Evolutionary conservation across 2,888 invertebrate species (phyloP), one percentile per base, ranked within the genome.

Genomic region (Pinctada fucata): DNA sequence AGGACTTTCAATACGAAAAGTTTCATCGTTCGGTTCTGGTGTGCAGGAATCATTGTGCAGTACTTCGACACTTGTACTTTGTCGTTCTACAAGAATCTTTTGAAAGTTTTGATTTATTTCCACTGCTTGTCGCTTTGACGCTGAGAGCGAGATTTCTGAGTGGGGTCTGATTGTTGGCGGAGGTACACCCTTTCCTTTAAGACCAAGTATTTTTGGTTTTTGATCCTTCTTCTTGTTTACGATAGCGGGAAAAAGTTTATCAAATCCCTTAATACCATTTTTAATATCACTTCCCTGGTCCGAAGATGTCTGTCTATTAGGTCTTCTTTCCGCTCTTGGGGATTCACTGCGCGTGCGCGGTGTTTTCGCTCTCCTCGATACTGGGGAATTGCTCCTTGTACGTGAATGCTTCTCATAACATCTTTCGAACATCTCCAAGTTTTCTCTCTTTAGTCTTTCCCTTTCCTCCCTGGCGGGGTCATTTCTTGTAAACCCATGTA

Each of bases 361-460:
- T 58, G 58, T 13, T 58, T 58, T 58, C 8, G 6, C 6, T 13
- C 8, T 58, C 8, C 8, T 10, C 58, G 6, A 13, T 13, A 58
- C 8, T 13, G 8, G 13, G 58, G 6, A 6, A 58, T 58, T 58
- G 58, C 58, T 58, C n/a, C 72, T 51, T 31, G 72, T 31, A 4
- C 72, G 52, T n/a, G 13, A 16, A 52, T 72, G 72, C 31, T 50
- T 52, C 58, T 72, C 52, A 45, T 72, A 72, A 47, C 72, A 47
- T 31, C 58, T 47, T 58, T 72, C 72, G 31, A 69, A 69, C 58
- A 52, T 72, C 47, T 47, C 72, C 16, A 72, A 52, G 45, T 58
- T 72, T 52, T 72, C 52, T 45, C 58, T 52, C 3, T 47, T 58
- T 16, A 58, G 72, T 52, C 52, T 52, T 52, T 58, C 52, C 8